Evolutionary conservation across 64 coral and sea anemone species (phyloP).

Genomic region (Pocillopora damicornis): DNA sequence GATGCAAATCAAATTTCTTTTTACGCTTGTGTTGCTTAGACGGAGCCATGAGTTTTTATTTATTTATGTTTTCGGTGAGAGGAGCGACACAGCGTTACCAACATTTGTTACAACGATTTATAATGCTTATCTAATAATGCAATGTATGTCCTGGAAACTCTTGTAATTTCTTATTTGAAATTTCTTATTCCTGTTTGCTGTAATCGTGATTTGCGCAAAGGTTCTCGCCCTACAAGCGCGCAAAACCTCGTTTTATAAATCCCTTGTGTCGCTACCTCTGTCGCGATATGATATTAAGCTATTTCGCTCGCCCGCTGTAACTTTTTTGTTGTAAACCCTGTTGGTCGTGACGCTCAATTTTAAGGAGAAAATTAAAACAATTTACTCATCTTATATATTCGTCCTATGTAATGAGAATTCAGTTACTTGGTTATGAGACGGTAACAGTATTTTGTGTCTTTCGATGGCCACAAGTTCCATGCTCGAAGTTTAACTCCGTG

Average conservation of each 20-base stretch:
- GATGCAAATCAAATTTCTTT: conserved; percentile 40
- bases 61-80: conserved; percentile 28
- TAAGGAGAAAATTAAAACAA: neutral
- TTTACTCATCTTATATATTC: neutral
- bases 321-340: neutral
- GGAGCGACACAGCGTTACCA: conserved; percentile 18
- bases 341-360: neutral
- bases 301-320: neutral
- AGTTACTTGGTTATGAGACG: neutral
- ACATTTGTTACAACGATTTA: conserved; percentile 24
- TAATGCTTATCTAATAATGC: neutral
- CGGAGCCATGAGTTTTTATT: conserved; percentile 42
- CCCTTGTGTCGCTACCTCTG: neutral
- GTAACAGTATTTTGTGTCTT: neutral
- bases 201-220: neutral
- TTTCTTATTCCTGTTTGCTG: neutral
- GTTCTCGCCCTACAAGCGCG: neutral
- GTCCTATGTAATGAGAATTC: neutral
- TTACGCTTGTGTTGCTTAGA: neutral
- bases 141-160: neutral
- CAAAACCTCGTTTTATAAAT: neutral
- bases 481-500: neutral
- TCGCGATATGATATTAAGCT: neutral
- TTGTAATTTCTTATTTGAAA: neutral
- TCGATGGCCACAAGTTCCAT: neutral